These are phyloP conservation scores for Aromia moschata DNA, from an alignment of 2,888 invertebrate species.

Conservation along the genomic window DNA sequence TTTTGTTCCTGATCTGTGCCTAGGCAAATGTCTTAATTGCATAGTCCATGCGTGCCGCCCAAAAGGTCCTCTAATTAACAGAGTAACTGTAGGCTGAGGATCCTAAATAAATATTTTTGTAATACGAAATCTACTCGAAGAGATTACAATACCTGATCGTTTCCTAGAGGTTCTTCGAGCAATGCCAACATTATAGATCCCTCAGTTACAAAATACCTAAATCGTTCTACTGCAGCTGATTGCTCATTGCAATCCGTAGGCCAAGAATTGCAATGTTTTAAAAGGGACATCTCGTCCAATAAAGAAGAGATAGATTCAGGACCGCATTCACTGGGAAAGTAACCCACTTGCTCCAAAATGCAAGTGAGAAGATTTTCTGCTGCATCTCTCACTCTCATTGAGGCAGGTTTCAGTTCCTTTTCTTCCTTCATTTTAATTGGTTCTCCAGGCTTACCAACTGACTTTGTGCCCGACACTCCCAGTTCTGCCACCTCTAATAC, in stretches of 20 bases:
- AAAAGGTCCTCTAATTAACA: constrained; percentile 91
- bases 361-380: constrained; percentile 93
- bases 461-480: constrained; percentile 96
- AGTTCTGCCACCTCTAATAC: constrained; percentile 93
- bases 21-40: constrained; percentile 86
- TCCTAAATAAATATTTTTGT: constrained; percentile 68
- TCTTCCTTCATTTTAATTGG: constrained; percentile 93
- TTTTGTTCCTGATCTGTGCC: constrained; percentile 79
- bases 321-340: constrained; percentile 85
- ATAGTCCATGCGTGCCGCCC: constrained; percentile 96
- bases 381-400: constrained; percentile 96
- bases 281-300: constrained; percentile 85
- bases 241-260: constrained; percentile 64
- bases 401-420: constrained; percentile 95
- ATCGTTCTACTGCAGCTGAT: constrained; percentile 73
- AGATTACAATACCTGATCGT: constrained; percentile 55
- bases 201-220: constrained; percentile 91
- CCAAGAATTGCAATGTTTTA: constrained; percentile 77
- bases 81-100: constrained; percentile 90
- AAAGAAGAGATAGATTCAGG: constrained; percentile 86
- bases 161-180: constrained; percentile 92
- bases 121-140: background rate
- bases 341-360: constrained; percentile 90
- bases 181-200: constrained; percentile 88
- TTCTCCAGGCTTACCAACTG: constrained; percentile 86